Percentiles rank a stretch among this genome's conserved stretches.
phyloP scores from a whole-genome alignment of 1,140 invertebrate genomes.

The Heliconius congener region DNA sequence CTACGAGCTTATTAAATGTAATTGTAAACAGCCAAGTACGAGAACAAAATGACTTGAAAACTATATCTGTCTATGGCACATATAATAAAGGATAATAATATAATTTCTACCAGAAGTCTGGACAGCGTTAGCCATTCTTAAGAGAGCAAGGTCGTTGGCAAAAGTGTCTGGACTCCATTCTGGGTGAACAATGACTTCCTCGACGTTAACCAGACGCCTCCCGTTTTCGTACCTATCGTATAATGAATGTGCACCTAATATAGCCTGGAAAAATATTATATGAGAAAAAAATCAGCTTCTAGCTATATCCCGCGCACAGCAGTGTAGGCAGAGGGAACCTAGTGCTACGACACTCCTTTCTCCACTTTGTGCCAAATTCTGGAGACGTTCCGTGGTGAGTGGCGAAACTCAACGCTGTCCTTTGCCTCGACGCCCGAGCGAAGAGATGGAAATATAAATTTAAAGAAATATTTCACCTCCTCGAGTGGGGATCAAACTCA shows the following conservation, averaged over 20 bases:
- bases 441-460: no score
- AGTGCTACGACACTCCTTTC: no score
- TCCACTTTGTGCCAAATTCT: no score
- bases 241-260: constrained; percentile 64
- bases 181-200: constrained; percentile 84
- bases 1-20: no score
- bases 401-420: no score
- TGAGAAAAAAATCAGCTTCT: no score
- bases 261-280: constrained; percentile 47
- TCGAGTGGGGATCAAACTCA: no score
- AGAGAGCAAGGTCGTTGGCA: constrained; percentile 86
- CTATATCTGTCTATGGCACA: neutral
- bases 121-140: constrained; percentile 81
- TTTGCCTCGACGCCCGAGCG: no score
- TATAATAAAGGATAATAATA: neutral
- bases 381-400: no score
- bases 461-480: no score
- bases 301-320: no score
- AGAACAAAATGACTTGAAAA: neutral
- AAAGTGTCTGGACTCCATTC: constrained; percentile 82
- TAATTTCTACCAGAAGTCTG: constrained; percentile 58
- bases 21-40: neutral
- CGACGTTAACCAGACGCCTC: constrained; percentile 82
- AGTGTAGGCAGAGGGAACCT: no score
- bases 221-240: constrained; percentile 75